Base-by-base conservation (phyloP, 2,888 invertebrate species). In the Copidosoma aretas region DNA sequence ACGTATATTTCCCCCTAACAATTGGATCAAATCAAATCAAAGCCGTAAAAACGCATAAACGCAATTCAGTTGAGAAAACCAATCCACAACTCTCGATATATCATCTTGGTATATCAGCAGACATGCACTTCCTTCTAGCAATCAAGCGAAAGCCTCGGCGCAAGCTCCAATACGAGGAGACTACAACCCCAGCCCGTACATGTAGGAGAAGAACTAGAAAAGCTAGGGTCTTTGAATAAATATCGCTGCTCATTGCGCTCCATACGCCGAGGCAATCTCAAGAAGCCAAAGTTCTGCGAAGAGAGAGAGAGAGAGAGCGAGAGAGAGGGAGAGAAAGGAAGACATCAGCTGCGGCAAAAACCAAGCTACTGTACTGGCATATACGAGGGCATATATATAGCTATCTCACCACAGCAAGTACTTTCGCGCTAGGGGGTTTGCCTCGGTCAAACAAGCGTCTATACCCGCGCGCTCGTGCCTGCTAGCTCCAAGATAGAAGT, bases 401-500 rank as follows among this genome's bases (percentile, higher is more conserved):
- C 8, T 17, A 21, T 24, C 1, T 22, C 5, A 32, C 17, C 21
- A 15, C 21, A 32, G 10, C 60, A 59, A 3, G 21, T 22, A 43
- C 10, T 17, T 32, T 10, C 39, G 21, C 24, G n/a, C 56, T 24
- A 25, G 51, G 51, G 60, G 64, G 64, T 67, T 63, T 66, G 64
- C 64, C 17, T 39, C 56, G 63, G 52, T 58, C 71, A 64, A 69
- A 68, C 64, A 73, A 67, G 66, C 32, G 58, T 46, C 54, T 54
- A 24, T 17, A 25, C n/a, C n/a, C n/a, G 22, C 4, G 8, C 17
- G 43, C 43, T 46, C 17, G 43, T 46, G 4, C 43, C 12, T 3
- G 43, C 43, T 46, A 1, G 15, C 43, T 17, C 32, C 32, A 32
- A 32, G 32, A 32, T 32, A 32, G 32, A 32, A 32, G 4, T n/a